Evolutionary conservation across 2,797 vertebrate species (phyloP).

Genomic region (Anas bernieri): DNA sequence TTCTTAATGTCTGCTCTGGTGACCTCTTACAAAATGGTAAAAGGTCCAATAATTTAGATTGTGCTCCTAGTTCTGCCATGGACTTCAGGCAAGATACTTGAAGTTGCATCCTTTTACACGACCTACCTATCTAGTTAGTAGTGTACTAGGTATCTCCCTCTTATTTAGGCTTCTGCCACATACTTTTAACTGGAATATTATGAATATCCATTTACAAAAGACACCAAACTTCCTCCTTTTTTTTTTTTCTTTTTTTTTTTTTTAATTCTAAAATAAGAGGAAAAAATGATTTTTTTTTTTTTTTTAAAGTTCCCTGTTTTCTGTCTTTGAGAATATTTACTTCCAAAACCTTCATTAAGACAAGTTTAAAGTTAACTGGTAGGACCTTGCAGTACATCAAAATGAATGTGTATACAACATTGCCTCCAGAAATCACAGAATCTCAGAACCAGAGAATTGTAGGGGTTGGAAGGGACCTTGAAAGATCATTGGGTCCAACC

Average conservation of each 20-base stretch:
- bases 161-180: background rate
- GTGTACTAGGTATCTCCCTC: background rate
- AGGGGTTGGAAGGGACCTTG: too few species aligned
- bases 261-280: background rate
- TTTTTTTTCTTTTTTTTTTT: background rate
- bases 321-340: background rate
- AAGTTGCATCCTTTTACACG: background rate
- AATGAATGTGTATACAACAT: background rate
- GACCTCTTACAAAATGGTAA: background rate
- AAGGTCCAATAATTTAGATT: background rate
- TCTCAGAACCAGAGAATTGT: too few species aligned
- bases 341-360: background rate
- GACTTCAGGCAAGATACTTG: background rate
- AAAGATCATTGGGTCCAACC: too few species aligned
- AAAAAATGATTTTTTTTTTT: background rate
- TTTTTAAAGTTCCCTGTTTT: background rate
- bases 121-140: background rate
- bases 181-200: background rate
- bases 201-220: background rate
- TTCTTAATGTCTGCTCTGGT: background rate
- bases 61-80: background rate
- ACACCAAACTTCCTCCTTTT: fast-evolving
- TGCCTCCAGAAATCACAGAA: background rate
- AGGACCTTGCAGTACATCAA: background rate
- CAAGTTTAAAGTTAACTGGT: background rate